Conservation (phyloP, 2,797 vertebrate genomes). For the Bradypodion pumilum region DNA sequence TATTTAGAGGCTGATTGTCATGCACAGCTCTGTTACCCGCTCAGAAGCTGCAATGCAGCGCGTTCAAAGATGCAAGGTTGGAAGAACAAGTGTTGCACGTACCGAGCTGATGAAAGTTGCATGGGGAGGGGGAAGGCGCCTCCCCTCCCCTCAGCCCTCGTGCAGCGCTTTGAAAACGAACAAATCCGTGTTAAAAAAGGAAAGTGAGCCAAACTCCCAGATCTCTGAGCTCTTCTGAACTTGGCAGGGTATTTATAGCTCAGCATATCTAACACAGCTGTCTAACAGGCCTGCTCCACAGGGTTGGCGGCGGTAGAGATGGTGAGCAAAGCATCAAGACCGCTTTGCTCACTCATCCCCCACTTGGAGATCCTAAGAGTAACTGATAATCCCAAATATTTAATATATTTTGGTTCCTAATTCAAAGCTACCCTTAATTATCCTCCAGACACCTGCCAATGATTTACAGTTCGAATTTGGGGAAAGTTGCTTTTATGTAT, state of each 20-base stretch:
- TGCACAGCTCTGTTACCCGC: constrained; percentile 32
- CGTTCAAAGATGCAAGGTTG: not conserved
- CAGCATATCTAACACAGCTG: no score
- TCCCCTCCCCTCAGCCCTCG: no score
- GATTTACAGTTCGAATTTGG: no score
- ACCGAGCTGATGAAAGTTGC: not conserved
- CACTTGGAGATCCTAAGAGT: no score
- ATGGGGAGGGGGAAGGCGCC: not conserved
- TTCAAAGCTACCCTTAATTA: not conserved
- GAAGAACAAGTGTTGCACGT: not conserved
- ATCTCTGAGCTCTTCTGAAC: not conserved
- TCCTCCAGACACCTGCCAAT: no score
- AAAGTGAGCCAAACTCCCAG: not conserved
- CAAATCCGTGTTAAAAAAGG: not conserved
- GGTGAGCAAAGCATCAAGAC: not conserved
- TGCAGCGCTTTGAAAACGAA: not conserved
- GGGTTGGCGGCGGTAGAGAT: not conserved
- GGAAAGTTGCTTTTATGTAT: not conserved
- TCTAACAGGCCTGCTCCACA: not conserved
- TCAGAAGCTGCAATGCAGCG: constrained; percentile 43
- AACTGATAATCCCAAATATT: not conserved
- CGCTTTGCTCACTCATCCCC: not conserved
- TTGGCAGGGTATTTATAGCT: not conserved
- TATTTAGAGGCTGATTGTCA: constrained; percentile 37
- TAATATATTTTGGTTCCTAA: not conserved